Evolutionary conservation across 2,888 invertebrate genomes (phyloP).

Genomic region (Pteria penguin): DNA sequence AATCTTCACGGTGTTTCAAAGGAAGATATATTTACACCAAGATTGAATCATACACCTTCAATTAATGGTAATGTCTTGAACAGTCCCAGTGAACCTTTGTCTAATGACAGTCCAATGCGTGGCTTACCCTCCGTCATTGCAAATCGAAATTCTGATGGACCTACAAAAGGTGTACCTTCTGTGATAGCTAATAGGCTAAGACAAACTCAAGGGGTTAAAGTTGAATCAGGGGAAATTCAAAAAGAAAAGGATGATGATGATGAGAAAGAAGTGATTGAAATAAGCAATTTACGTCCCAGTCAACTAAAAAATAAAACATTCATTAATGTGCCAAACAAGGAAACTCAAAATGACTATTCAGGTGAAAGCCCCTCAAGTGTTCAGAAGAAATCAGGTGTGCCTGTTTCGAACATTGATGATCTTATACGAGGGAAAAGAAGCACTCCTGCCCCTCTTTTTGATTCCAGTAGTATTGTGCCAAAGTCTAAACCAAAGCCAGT

Average conservation of each 20-base stretch:
- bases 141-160: neutral
- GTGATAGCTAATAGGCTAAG: conserved; percentile 27
- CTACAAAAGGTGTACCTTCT: conserved; percentile 18
- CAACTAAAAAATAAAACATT: neutral
- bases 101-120: neutral
- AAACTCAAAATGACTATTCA: neutral
- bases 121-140: neutral
- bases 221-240: neutral
- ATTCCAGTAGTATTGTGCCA: conserved; percentile 55
- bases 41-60: neutral
- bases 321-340: neutral
- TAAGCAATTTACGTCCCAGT: neutral
- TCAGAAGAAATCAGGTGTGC: conserved; percentile 32
- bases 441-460: conserved; percentile 52
- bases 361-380: neutral
- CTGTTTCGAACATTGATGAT: conserved; percentile 66
- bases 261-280: conserved; percentile 23
- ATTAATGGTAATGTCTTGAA: neutral
- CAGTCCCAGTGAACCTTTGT: too few species aligned
- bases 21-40: neutral
- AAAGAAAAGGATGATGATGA: conserved; percentile 16
- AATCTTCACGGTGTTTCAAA: neutral
- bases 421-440: conserved; percentile 51
- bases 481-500: conserved; percentile 52
- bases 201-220: neutral